Base-by-base conservation (phyloP, 2,888 invertebrate species). In the Synergus gifuensis region DNA sequence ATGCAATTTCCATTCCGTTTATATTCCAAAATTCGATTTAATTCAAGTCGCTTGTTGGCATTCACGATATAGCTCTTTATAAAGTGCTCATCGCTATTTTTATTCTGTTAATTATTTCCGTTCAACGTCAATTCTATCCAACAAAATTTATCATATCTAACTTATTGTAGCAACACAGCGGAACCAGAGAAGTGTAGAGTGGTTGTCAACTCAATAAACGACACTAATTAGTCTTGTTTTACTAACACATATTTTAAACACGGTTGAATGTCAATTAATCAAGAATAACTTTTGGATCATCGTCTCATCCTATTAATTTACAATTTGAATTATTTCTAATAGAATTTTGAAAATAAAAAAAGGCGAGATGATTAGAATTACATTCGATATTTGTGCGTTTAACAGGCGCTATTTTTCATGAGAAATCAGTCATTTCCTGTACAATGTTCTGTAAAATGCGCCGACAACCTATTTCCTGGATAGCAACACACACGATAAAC, bases 131-230 rank as follows among this genome's bases (percentile, higher is more conserved):
- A 69, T 69, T n/a, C 28, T 46, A n/a, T 40, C 16, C 28, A 14
- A 36, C 36, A 8, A 64, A 69, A 69, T 69, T 69, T 49, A 69
- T 69, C 69, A 49, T 69, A 22, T 69, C n/a, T 18, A 22, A 67
- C 46, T 69, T 46, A 49, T 36, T 44, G 18, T 42, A 18, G n/a
- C 18, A 58, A n/a, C 9, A 9, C 9, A 9, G 16, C 16, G n/a
- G n/a, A 64, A 64, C 64, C 36, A 36, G 40, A 40, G 40, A 64
- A 40, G 40, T 64, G 16, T 14, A 7, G n/a, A 64, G 16, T 64
- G 64, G 36, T 36, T n/a, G n/a, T 64, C 64, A 64, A 16, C 40
- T 64, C 28, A 2, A 64, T 9, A 64, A 64, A 40, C 40, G 16
- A 40, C 16, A 64, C 36, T n/a, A 66, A 44, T 42, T 40, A 44